Base-by-base conservation (phyloP, 2,888 invertebrate species). In the Heliconius charithonia region DNA sequence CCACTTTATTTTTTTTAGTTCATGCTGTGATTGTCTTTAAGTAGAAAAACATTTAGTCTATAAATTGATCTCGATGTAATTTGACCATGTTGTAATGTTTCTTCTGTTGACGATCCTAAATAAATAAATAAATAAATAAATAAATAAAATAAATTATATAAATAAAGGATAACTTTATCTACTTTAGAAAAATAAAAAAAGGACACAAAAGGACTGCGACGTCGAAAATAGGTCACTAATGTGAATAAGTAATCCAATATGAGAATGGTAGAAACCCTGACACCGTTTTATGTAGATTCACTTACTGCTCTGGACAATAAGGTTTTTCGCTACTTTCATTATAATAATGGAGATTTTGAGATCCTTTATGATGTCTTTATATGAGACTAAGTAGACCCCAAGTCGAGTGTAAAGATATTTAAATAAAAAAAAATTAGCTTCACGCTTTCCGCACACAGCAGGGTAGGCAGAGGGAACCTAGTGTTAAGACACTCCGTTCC, bases 261-360 rank as follows among this genome's bases (percentile, higher is more conserved):
- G 29, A n/a, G 71, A 56, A 29, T 25, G 56, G 56, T 51, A 70
- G 71, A 71, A 78, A 65, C 67, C 63, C 75, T 69, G 77, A 75
- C 56, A 32, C 51, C 63, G 69, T 73, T 73, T 72, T 76, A 72
- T 59, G 69, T 73, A 67, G 69, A 78, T 80, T 74, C 56, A 45
- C 75, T 75, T 80, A 80, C 66, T 66, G 25, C 76, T 78, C 37
- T 73, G 78, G 78, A 78, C 74, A 65, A 76, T 56, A 73, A 41
- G 27, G 56, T 45, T 70, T 29, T 78, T 76, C 65, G 27, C 62
- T 76, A 66, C 73, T 63, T 78, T 78, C 70, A 73, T 56, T 78
- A 80, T 80, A 70, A 76, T 69, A 69, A 80, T 78, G 41, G 72
- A 27, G n/a, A 65, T 73, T 41, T 73, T 65, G 73, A 51, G 27